Conservation (phyloP, 2,888 invertebrate species). For the Tenthredo livida region DNA sequence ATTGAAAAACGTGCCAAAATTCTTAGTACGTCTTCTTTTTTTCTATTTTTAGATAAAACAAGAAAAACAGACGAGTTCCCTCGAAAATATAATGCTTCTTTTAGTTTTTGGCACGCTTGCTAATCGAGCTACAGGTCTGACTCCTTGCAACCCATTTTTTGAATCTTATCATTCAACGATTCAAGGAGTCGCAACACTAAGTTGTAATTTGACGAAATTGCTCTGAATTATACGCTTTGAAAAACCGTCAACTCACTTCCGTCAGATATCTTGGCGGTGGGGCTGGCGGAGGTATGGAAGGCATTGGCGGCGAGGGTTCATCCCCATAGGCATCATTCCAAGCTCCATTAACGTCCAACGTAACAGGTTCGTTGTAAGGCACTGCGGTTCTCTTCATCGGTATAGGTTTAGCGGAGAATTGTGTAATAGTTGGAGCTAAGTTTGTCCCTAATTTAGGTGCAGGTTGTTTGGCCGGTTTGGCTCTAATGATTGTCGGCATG, state of each 20-base stretch:
- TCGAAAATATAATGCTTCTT: too few relatives aligned
- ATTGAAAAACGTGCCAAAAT: too few relatives aligned
- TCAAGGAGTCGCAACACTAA: too few relatives aligned
- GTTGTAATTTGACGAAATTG: too few relatives aligned
- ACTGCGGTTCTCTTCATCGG: slow-evolving; percentile 48
- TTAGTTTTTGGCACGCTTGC: too few relatives aligned
- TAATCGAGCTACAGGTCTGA: too few relatives aligned
- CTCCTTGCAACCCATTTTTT: too few relatives aligned
- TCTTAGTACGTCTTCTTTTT: too few relatives aligned
- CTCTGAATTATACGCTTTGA: background rate
- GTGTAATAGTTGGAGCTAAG: slow-evolving; percentile 56
- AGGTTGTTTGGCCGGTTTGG: slow-evolving; percentile 82
- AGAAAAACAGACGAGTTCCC: too few relatives aligned
- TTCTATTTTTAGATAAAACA: too few relatives aligned
- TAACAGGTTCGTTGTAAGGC: slow-evolving; percentile 57
- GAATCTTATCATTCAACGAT: too few relatives aligned
- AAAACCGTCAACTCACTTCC: slow-evolving; percentile 60
- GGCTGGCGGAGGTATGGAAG: slow-evolving; percentile 88
- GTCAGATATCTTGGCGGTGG: slow-evolving; percentile 81
- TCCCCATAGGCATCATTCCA: slow-evolving; percentile 57
- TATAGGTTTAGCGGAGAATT: slow-evolving; percentile 40
- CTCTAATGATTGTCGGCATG: slow-evolving; percentile 89
- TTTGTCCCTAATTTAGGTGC: slow-evolving; percentile 77
- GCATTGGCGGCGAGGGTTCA: slow-evolving; percentile 88
- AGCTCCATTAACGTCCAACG: slow-evolving; percentile 56